Evolutionary conservation across 1,140 invertebrate genomes (phyloP).

Genomic region (Drosophila tsacasi): DNA sequence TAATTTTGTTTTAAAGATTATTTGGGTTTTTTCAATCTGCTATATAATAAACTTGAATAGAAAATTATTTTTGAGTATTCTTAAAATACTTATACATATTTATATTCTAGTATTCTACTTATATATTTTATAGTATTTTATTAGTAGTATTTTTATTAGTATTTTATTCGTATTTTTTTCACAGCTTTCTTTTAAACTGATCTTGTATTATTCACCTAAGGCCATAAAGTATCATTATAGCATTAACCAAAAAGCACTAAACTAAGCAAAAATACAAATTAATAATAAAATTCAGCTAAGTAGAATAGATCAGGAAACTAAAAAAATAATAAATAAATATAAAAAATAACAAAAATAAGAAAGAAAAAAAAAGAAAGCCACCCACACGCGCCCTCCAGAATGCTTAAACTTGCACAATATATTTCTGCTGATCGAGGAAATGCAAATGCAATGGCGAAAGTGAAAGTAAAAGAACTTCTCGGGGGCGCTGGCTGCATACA

Average conservation of each 20-base stretch:
- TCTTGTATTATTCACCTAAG: neutral
- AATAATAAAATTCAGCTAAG: conserved; percentile 1
- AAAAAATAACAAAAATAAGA: neutral
- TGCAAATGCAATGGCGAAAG: conserved; percentile 19
- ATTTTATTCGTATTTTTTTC: neutral
- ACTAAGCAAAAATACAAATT: neutral
- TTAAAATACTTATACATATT: too few species aligned
- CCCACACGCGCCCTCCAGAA: conserved; percentile 27
- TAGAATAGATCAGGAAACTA: conserved; percentile 24
- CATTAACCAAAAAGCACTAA: neutral
- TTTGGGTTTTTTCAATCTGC: too few species aligned
- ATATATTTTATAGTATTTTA: neutral
- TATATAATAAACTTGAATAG: too few species aligned
- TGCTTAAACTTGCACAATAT: conserved; percentile 29
- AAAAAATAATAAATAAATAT: neutral
- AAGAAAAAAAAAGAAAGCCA: conserved; percentile 13
- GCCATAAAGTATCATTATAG: neutral
- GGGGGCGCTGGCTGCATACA: conserved; percentile 16
- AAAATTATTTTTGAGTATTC: too few species aligned
- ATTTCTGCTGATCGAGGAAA: conserved; percentile 33
- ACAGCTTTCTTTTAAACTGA: neutral
- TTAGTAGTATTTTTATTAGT: neutral
- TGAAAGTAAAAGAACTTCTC: conserved; percentile 50
- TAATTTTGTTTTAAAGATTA: too few species aligned
- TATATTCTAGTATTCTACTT: neutral